phyloP scores from a whole-genome alignment of 2,113 vertebrate species.

The Dryoscopus gambensis region DNA sequence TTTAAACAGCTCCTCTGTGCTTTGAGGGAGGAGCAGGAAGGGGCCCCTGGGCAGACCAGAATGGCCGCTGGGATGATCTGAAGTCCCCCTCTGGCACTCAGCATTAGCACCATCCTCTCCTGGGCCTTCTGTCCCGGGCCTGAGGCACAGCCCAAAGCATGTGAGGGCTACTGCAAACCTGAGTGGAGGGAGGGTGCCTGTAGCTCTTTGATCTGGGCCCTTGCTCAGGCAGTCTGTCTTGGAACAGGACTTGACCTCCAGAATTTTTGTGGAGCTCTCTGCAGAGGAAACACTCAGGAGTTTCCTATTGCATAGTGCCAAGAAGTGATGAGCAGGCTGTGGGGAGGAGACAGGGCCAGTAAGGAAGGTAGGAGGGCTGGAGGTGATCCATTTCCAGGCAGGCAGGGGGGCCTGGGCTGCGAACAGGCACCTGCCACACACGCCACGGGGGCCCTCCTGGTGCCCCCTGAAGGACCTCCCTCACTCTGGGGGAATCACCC shows the following conservation, averaged over 20 bases:
- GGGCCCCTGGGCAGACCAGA: background rate
- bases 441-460: rapidly evolving
- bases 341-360: background rate
- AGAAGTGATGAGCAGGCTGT: background rate
- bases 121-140: background rate
- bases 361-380: background rate
- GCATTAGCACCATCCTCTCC: rapidly evolving
- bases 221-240: background rate
- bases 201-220: background rate
- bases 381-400: background rate
- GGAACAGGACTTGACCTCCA: background rate
- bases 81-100: background rate
- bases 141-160: rapidly evolving
- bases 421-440: too few species aligned
- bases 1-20: background rate
- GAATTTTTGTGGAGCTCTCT: background rate
- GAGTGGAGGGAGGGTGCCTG: background rate
- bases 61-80: background rate
- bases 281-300: background rate
- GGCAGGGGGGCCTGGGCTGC: background rate
- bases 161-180: rapidly evolving
- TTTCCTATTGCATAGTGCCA: background rate
- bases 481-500: background rate
- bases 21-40: background rate
- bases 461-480: background rate